These are phyloP conservation scores for Petaurus breviceps DNA, from an alignment of 2,113 vertebrate species.

Conservation along the genomic window DNA sequence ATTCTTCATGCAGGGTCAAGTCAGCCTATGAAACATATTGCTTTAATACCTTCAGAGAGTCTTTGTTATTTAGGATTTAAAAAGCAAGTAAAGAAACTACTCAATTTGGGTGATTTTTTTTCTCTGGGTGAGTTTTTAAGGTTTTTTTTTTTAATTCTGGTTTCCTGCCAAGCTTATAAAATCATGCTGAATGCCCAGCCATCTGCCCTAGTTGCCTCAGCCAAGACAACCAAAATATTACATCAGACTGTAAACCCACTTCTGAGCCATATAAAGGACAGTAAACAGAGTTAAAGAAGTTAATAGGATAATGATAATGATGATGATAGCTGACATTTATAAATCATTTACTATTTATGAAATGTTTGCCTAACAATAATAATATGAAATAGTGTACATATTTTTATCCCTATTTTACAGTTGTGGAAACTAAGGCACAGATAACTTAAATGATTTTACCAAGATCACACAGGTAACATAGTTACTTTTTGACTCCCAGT, in stretches of 20 bases:
- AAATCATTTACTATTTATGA: not conserved
- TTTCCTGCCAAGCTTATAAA: constrained; percentile 36
- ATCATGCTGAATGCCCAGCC: constrained; percentile 6
- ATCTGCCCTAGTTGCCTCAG: constrained; percentile 39
- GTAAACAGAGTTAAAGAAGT: not conserved
- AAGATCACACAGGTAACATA: not conserved
- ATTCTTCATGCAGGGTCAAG: not conserved
- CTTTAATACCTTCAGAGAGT: not conserved
- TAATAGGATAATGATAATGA: not conserved
- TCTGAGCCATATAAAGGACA: not conserved
- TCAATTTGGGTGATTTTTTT: constrained; percentile 6
- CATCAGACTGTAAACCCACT: not conserved
- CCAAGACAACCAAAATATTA: constrained; percentile 31
- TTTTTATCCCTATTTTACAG: not conserved
- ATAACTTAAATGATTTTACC: not conserved
- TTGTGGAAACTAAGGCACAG: not conserved
- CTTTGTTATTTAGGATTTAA: constrained; percentile 9
- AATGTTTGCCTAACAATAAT: not conserved
- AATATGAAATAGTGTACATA: not conserved
- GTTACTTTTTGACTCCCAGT: not conserved
- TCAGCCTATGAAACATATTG: not conserved
- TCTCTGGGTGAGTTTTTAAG: not conserved
- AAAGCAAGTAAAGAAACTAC: not conserved
- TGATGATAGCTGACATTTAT: not conserved
- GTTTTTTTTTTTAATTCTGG: not conserved